Conservation (phyloP, 2,113 vertebrate species). For the Rattus norvegicus region DNA sequence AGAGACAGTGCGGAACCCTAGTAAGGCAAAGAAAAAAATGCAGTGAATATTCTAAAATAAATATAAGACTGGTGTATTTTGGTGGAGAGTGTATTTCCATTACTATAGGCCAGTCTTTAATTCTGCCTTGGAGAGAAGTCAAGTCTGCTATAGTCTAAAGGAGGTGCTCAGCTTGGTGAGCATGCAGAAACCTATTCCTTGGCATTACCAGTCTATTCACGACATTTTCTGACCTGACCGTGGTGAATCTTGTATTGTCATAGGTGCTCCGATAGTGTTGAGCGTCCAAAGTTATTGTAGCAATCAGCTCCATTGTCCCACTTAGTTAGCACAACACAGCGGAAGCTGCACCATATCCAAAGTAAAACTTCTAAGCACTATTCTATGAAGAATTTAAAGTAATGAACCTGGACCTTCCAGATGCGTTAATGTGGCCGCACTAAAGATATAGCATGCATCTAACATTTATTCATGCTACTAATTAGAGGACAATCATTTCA, state of each 20-base stretch:
- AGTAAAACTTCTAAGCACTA: slow-evolving; percentile 41
- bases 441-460: slow-evolving; percentile 59
- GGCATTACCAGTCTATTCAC: slow-evolving; percentile 37
- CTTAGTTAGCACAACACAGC: slow-evolving; percentile 23
- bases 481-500: slow-evolving; percentile 72
- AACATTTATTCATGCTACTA: slow-evolving; percentile 71
- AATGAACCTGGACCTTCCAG: neutral
- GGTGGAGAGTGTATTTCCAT: slow-evolving; percentile 20
- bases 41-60: neutral
- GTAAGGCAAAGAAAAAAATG: neutral
- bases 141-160: slow-evolving; percentile 53
- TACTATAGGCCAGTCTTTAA: neutral
- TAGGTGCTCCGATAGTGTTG: neutral
- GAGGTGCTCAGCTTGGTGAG: slow-evolving; percentile 30
- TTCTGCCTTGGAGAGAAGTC: slow-evolving; percentile 2
- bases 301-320: neutral
- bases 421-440: slow-evolving; percentile 32
- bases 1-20: rapidly evolving
- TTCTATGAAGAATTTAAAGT: slow-evolving; percentile 31
- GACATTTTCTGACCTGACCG: slow-evolving; percentile 14
- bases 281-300: neutral
- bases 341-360: neutral
- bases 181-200: slow-evolving; percentile 57
- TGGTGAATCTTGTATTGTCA: slow-evolving; percentile 54
- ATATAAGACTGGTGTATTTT: neutral